These are phyloP conservation scores for Phragmatobia fuliginosa DNA, from an alignment of 2,888 invertebrate species.

Conservation along the genomic window DNA sequence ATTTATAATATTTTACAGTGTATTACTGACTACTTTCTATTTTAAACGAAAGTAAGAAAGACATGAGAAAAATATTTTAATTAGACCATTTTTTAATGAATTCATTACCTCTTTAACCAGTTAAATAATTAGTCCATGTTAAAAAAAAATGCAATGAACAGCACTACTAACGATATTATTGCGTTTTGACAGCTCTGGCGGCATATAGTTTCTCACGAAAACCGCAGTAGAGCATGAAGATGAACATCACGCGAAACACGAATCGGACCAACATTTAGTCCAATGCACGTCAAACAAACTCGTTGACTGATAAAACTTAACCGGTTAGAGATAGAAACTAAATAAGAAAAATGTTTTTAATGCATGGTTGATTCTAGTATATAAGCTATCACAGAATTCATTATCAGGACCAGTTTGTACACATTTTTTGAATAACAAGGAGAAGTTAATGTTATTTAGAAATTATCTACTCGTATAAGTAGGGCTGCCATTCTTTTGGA, in stretches of 20 bases:
- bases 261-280: constrained; percentile 11
- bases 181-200: constrained; percentile 19
- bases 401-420: background rate
- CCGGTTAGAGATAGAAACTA: background rate
- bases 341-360: background rate
- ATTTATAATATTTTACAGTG: constrained; percentile 33
- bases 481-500: no score
- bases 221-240: constrained; percentile 37
- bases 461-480: no score
- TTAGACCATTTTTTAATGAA: constrained; percentile 16
- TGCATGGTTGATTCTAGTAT: background rate
- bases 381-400: background rate
- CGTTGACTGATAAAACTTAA: background rate
- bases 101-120: constrained; percentile 38
- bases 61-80: constrained; percentile 22
- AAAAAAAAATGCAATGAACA: constrained; percentile 42
- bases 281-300: background rate
- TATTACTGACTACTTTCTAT: constrained; percentile 46
- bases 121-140: constrained; percentile 30
- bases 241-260: constrained; percentile 33
- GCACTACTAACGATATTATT: constrained; percentile 26
- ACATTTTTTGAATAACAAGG: background rate
- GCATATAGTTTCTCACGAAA: constrained; percentile 33
- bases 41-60: constrained; percentile 49
- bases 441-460: background rate